Evolutionary conservation across 2,888 invertebrate genomes (phyloP), one percentile per base, ranked within the genome.

Genomic region (Apodemia hepburni): DNA sequence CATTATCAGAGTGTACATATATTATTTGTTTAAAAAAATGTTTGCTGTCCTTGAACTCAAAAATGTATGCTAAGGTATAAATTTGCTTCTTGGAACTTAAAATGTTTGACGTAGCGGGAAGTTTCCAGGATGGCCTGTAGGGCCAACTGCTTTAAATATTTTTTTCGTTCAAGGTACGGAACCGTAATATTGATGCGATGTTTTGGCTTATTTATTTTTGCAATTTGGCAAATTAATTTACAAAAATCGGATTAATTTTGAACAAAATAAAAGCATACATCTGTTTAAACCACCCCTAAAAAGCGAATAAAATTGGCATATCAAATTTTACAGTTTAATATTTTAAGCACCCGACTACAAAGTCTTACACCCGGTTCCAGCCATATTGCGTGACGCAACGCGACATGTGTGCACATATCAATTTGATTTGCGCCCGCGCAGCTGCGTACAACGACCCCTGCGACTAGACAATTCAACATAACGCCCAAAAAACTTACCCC

Each of bases 381-480:
- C 70, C 70, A 70, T 70, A 67, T 70, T 73, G 79, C 79, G 76
- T 82, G 85, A 79, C 80, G 81, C 75, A 75, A 69, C 75, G 73
- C 73, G 75, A 71, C 80, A 79, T 80, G 78, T 80, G 82, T 79
- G 79, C 79, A 73, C 73, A 75, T 88, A 89, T 89, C 89, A 88
- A 87, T 85, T 87, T 78, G 85, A 88, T 85, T 76, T 75, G 79
- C 78, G 81, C 82, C 80, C 78, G 82, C 84, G 84, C 89, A 89
- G 90, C 89, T 89, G 89, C 87, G 84, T 75, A 69, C 85, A 78
- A 75, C 84, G 84, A 84, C 85, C 88, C 85, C 79, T 71, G 68
- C 64, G 65, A 64, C 65, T 70, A 73, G 72, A 72, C 76, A 72
- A 78, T 76, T 74, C 74, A 76, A 75, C 76, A 74, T 70, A 68